Percentiles rank a stretch among this genome's conserved stretches.
Conservation (phyloP, 2,113 vertebrate genomes). For the Tetrax tetrax region DNA sequence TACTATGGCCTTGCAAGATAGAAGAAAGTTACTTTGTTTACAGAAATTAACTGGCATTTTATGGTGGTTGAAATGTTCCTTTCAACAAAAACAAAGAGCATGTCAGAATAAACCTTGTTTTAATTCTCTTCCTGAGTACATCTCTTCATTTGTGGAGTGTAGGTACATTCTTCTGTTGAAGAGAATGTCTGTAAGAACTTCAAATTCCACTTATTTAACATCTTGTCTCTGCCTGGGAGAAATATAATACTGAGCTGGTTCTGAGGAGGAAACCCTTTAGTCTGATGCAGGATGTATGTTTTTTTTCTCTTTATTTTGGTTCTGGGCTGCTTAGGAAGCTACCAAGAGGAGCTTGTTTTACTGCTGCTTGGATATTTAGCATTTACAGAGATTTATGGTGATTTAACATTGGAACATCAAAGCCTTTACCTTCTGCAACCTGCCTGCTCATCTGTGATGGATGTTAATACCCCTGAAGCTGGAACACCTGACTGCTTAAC, state of each 20-base stretch:
- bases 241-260: background rate
- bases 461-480: conserved; percentile 18
- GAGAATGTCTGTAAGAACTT: background rate
- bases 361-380: background rate
- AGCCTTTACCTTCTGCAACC: background rate
- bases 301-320: background rate
- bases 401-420: conserved; percentile 9
- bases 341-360: background rate
- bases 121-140: background rate
- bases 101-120: background rate
- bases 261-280: background rate
- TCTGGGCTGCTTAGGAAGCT: background rate
- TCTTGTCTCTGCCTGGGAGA: background rate
- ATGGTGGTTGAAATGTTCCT: background rate
- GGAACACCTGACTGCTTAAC: conserved; percentile 14
- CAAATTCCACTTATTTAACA: background rate
- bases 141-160: background rate
- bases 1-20: background rate
- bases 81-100: background rate
- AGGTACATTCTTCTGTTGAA: background rate
- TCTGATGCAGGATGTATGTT: background rate
- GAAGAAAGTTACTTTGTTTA: background rate
- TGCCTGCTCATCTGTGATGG: conserved; percentile 17
- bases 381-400: background rate
- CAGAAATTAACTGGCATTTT: background rate